Base-by-base conservation (phyloP, 1,140 invertebrate genomes). In the Ditylenchus dipsaci region DNA sequence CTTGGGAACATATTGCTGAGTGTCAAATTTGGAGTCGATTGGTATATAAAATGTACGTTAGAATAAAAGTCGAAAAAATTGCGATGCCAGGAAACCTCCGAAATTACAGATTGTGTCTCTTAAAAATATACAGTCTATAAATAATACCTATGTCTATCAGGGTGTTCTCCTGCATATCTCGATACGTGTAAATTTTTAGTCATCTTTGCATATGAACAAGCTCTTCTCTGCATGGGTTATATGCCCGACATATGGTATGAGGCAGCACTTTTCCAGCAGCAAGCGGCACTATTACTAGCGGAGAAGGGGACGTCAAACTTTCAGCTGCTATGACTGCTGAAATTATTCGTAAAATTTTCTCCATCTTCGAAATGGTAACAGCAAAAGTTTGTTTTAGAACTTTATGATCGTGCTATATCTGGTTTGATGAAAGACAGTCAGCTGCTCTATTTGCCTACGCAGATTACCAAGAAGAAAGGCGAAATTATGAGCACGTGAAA, bases 171-270 rank as follows among this genome's bases (percentile, higher is more conserved):
- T n/a, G n/a, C n/a, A n/a, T n/a, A n/a, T n/a, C 33, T 1, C 33
- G 19, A 33, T 63, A 56, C 62, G 49, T 65, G 38, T n/a, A 3
- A 61, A 61, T 26, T 83, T 85, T 62, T 74, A 87, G 94, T 97
- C 0, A 94, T 97, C 88, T 99, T 97, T 86, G 95, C 95, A 0
- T 95, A 96, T 74, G 95, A 99, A 81, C 95, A 99, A 84, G 95
- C 93, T 81, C 85, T 99, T 27, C 84, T 98, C 15, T 97, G 95
- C 83, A 84, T 98, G 7, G 93, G 93, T 1, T 94, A 97, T 85
- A 93, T 97, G 86, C 92, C 94, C 0, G 95, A 97, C 76, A 91
- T 98, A 57, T 99, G 95, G 95, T 94, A 96, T 83, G 94, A 98
- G 85, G 93, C 93, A 0, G 93, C 95, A 0, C 89, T 93, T 74